These are phyloP conservation scores for Chelon auratus DNA, from an alignment of 2,797 vertebrate genomes.

Conservation along the genomic window DNA sequence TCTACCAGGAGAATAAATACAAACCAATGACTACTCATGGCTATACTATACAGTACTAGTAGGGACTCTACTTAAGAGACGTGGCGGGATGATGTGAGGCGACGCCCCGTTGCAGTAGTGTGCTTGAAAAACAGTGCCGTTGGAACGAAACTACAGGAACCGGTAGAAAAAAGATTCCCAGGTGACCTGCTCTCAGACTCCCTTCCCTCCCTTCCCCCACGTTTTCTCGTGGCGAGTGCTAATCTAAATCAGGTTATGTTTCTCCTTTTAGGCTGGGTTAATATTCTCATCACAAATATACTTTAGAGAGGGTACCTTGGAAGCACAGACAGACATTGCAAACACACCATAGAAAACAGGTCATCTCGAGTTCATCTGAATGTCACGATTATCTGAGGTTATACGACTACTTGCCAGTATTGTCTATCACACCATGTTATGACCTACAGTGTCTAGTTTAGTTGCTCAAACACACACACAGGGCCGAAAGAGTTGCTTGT, in stretches of 20 bases:
- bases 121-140: slow-evolving; percentile 83
- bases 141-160: slow-evolving; percentile 72
- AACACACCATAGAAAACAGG: slow-evolving; percentile 81
- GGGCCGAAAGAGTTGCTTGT: slow-evolving; percentile 70
- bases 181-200: slow-evolving; percentile 62
- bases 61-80: slow-evolving; percentile 71
- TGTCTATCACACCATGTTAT: slow-evolving; percentile 79
- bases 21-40: slow-evolving; percentile 73
- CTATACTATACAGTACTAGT: slow-evolving; percentile 77
- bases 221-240: slow-evolving; percentile 55
- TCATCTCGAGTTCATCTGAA: slow-evolving; percentile 77
- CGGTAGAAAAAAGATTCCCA: slow-evolving; percentile 65
- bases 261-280: slow-evolving; percentile 72
- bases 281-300: slow-evolving; percentile 78
- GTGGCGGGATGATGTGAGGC: slow-evolving; percentile 53
- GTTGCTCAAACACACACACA: slow-evolving; percentile 77
- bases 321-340: slow-evolving; percentile 84
- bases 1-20: slow-evolving; percentile 68
- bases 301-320: slow-evolving; percentile 84
- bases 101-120: slow-evolving; percentile 74
- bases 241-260: slow-evolving; percentile 72
- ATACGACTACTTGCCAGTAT: slow-evolving; percentile 79
- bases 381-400: slow-evolving; percentile 80
- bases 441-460: slow-evolving; percentile 74
- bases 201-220: slow-evolving; percentile 35